These are phyloP conservation scores for Clarias magur DNA, from an alignment of 2,113 vertebrate species.

Conservation along the genomic window DNA sequence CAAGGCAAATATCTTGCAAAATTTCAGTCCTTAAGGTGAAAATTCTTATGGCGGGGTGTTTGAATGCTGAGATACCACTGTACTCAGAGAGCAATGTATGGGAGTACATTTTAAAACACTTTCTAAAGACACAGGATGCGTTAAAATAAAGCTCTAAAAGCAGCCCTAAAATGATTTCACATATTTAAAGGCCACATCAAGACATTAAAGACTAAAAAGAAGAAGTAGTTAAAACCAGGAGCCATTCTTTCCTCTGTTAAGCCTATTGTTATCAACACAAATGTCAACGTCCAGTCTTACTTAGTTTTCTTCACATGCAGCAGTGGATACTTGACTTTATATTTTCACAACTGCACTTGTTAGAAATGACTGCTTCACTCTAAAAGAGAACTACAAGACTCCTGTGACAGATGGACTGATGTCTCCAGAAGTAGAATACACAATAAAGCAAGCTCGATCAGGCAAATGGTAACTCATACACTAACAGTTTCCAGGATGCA, in stretches of 20 bases:
- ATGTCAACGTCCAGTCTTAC: background rate
- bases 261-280: background rate
- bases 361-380: background rate
- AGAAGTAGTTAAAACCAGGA: background rate
- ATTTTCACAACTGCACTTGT: background rate
- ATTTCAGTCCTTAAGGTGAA: no score
- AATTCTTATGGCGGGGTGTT: no score
- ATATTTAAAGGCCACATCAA: background rate
- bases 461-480: background rate
- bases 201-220: background rate
- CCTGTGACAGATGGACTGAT: no score
- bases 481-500: background rate
- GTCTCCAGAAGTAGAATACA: background rate
- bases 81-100: background rate
- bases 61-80: no score
- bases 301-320: background rate
- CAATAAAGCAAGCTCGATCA: background rate
- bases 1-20: no score
- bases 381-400: background rate
- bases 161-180: background rate
- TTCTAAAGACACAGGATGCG: no score
- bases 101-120: background rate
- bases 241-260: background rate
- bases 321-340: no score
- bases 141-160: background rate